Percentiles rank a stretch among this genome's conserved stretches.
These are phyloP conservation scores for Hypsibius dujardini DNA, from an alignment of 1,140 invertebrate genomes.

Conservation along the genomic window DNA sequence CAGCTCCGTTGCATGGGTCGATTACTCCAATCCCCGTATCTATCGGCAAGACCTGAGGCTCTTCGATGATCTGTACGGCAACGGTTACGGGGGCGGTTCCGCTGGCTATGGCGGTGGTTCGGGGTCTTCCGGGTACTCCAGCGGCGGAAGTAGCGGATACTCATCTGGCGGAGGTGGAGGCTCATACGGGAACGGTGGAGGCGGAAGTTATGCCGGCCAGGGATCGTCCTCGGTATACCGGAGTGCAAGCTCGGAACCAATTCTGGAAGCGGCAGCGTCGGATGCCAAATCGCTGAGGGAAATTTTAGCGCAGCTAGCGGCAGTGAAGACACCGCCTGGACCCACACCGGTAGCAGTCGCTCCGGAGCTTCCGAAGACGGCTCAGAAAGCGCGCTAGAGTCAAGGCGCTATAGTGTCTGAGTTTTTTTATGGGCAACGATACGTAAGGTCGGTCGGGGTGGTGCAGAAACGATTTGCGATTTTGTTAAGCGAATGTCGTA, in stretches of 20 bases:
- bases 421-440: too few species aligned
- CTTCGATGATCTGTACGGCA: conserved; percentile 10
- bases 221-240: not conserved
- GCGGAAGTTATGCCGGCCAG: not conserved
- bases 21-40: conserved; percentile 16
- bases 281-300: not conserved
- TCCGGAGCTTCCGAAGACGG: too few species aligned
- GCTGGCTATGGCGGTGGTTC: not conserved
- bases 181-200: not conserved
- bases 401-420: too few species aligned
- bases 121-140: not conserved
- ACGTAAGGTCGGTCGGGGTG: too few species aligned
- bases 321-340: too few species aligned
- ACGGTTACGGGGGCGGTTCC: not conserved
- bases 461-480: too few species aligned
- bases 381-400: too few species aligned
- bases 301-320: conserved; percentile 3
- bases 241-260: not conserved
- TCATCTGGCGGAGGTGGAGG: not conserved
- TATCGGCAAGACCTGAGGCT: conserved; percentile 12
- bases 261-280: not conserved
- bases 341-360: too few species aligned
- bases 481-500: too few species aligned
- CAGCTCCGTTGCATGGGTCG: conserved; percentile 1
- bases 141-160: not conserved